phyloP scores from a whole-genome alignment of 2,113 vertebrate genomes.

The Salvelinus sp. region DNA sequence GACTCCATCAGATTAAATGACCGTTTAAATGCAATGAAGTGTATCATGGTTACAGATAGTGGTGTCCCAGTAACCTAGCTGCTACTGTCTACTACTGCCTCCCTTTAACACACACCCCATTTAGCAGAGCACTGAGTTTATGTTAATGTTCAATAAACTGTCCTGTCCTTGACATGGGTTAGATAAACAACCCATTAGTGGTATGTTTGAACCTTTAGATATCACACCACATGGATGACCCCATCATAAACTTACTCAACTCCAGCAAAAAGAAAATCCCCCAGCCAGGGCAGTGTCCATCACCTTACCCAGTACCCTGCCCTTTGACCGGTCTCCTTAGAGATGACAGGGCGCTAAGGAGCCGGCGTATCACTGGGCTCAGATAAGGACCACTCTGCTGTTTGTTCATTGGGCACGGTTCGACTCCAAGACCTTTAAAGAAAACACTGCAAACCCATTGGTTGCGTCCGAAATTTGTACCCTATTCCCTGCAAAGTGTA shows the following conservation, averaged over 20 bases:
- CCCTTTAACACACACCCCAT: background rate
- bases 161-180: constrained; percentile 11
- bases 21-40: background rate
- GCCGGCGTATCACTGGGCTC: constrained; percentile 40
- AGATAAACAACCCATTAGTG: constrained; percentile 27
- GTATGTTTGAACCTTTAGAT: constrained; percentile 17
- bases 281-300: constrained; percentile 36
- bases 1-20: background rate
- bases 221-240: constrained; percentile 23
- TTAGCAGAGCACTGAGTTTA: background rate
- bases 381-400: constrained; percentile 60
- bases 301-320: constrained; percentile 34
- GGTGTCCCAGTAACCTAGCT: background rate
- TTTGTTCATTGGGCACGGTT: constrained; percentile 57
- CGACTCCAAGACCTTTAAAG: constrained; percentile 22
- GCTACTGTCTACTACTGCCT: background rate
- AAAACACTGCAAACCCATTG: constrained; percentile 48
- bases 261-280: constrained; percentile 21
- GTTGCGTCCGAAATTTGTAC: too few relatives aligned
- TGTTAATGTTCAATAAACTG: background rate
- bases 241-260: constrained; percentile 33
- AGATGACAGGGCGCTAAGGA: constrained; percentile 45
- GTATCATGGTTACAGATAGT: background rate
- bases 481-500: too few relatives aligned
- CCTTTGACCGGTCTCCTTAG: constrained; percentile 62